Evolutionary conservation across 1,140 invertebrate genomes (phyloP).

Genomic region (Steinernema feltiae): DNA sequence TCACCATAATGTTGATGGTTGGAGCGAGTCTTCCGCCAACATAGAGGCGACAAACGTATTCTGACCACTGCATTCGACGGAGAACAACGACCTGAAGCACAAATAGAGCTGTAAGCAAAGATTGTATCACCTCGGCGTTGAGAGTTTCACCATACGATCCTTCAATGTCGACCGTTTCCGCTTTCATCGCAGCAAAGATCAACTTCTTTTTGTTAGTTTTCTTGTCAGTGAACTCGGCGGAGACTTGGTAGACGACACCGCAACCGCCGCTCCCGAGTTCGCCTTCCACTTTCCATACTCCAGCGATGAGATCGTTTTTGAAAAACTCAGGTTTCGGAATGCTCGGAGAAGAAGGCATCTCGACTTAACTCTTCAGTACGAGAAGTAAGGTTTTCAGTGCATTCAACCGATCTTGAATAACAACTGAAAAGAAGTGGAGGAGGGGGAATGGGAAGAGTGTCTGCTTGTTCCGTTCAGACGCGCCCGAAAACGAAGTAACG

Average conservation of each 20-base stretch:
- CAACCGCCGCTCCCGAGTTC: background rate
- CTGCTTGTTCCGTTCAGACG: too few species aligned
- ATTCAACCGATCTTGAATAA: background rate
- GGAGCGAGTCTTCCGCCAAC: background rate
- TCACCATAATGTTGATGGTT: background rate
- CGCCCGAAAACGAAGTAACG: too few species aligned
- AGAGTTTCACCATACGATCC: background rate
- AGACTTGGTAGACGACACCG: conserved; percentile 3
- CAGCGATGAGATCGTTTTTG: background rate
- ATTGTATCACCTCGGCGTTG: background rate
- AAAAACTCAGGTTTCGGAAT: background rate
- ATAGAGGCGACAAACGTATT: background rate
- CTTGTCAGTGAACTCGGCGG: background rate
- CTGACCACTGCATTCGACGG: conserved; percentile 7
- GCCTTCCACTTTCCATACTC: background rate
- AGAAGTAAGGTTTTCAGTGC: background rate
- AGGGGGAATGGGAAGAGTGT: too few species aligned
- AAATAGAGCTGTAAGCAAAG: background rate
- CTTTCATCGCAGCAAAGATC: background rate
- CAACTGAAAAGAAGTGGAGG: background rate
- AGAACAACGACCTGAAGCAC: background rate
- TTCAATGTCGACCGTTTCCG: background rate
- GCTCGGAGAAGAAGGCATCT: background rate
- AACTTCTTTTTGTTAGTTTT: background rate
- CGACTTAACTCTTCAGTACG: background rate